Evolutionary conservation across 2,797 vertebrate species (phyloP).

Genomic region (Okamejei kenojei): DNA sequence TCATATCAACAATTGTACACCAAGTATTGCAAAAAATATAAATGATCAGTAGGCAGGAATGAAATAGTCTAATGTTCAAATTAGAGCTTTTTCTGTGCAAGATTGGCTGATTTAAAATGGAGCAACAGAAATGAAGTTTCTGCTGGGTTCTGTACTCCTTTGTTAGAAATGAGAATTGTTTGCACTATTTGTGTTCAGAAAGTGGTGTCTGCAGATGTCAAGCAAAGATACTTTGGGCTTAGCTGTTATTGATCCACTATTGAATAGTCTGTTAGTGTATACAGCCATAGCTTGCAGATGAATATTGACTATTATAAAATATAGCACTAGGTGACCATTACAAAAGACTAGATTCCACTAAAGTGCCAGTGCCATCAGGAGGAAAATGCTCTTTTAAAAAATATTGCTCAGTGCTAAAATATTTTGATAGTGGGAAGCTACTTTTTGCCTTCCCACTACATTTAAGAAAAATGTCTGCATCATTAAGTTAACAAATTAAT

Average conservation of each 20-base stretch:
- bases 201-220: not conserved
- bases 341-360: not conserved
- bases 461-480: no score
- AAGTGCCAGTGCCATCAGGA: not conserved
- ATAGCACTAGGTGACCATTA: not conserved
- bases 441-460: no score
- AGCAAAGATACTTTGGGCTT: conserved; percentile 2
- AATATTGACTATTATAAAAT: not conserved
- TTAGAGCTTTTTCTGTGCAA: not conserved
- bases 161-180: not conserved
- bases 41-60: not conserved
- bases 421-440: no score
- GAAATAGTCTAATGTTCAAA: not conserved
- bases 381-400: not conserved
- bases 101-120: not conserved
- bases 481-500: no score
- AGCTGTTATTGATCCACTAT: not conserved
- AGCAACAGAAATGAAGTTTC: not conserved
- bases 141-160: not conserved
- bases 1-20: not conserved
- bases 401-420: no score
- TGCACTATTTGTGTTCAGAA: not conserved
- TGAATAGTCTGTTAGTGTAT: not conserved
- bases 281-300: not conserved
- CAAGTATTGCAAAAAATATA: not conserved